Conservation (phyloP, 2,113 vertebrate genomes). For the Phycodurus eques region DNA sequence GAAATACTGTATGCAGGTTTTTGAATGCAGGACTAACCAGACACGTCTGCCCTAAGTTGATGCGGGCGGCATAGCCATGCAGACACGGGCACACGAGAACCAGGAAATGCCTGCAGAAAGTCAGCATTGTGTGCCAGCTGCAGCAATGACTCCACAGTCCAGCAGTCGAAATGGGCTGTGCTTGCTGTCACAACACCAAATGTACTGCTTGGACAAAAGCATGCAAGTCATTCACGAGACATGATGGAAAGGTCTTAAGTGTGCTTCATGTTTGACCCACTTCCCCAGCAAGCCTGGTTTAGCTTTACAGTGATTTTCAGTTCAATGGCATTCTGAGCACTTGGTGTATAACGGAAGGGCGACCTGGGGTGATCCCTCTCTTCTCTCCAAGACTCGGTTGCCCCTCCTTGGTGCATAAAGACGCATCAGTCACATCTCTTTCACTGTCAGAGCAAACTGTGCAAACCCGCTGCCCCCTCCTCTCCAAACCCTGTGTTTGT, state of each 20-base stretch:
- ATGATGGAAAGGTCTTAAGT: slow-evolving; percentile 22
- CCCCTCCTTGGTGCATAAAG: slow-evolving; percentile 47
- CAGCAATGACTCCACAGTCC: slow-evolving; percentile 39
- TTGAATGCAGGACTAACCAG: slow-evolving; percentile 6
- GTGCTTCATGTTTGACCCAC: slow-evolving; percentile 61
- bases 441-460: slow-evolving; percentile 61
- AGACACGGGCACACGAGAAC: slow-evolving; percentile 43
- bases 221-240: neutral
- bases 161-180: neutral
- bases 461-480: slow-evolving; percentile 57
- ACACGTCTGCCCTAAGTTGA: slow-evolving; percentile 10
- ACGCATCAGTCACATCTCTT: slow-evolving; percentile 46
- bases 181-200: slow-evolving; percentile 15
- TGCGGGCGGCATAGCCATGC: slow-evolving; percentile 26
- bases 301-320: neutral
- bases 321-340: neutral
- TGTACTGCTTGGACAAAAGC: slow-evolving; percentile 9
- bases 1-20: neutral
- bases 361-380: slow-evolving; percentile 48
- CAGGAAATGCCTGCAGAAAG: slow-evolving; percentile 60
- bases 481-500: slow-evolving; percentile 49
- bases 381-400: slow-evolving; percentile 42
- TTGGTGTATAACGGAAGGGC: slow-evolving; percentile 23
- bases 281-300: slow-evolving; percentile 36
- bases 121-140: slow-evolving; percentile 41